Conservation (phyloP, 2,113 vertebrate species). For the Oncorhynchus keta region DNA sequence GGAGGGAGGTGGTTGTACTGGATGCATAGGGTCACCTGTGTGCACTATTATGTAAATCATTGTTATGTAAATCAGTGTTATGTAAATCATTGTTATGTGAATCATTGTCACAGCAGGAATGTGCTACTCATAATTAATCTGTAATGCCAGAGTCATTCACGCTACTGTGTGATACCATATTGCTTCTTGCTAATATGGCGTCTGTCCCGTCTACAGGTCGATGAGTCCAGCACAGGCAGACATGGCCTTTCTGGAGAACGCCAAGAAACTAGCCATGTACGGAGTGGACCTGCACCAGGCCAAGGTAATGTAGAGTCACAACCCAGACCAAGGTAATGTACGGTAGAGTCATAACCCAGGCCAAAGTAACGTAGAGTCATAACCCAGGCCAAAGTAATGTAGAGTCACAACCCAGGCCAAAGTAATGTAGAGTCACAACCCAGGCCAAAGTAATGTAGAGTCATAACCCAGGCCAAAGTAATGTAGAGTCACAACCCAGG, state of each 20-base stretch:
- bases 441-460: no score
- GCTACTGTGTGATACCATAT: neutral
- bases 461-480: no score
- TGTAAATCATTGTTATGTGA: neutral
- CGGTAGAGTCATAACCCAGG: no score
- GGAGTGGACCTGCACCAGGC: conserved; percentile 96
- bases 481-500: no score
- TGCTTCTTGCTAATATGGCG: neutral
- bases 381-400: no score
- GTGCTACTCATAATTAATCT: neutral
- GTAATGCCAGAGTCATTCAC: neutral
- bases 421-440: no score
- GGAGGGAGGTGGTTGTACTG: no score
- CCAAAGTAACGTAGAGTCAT: no score
- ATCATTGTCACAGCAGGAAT: neutral
- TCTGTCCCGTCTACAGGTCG: conserved; percentile 69
- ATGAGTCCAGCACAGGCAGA: conserved; percentile 98
- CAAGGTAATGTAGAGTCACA: neutral
- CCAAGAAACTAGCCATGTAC: conserved; percentile 98
- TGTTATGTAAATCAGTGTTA: neutral
- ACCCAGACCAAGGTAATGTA: no score
- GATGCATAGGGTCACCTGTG: no score
- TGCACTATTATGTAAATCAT: neutral
- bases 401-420: no score
- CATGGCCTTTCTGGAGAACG: conserved; percentile 96